phyloP scores from a whole-genome alignment of 2,888 invertebrate genomes.

The Omphaloscelis lunosa region DNA sequence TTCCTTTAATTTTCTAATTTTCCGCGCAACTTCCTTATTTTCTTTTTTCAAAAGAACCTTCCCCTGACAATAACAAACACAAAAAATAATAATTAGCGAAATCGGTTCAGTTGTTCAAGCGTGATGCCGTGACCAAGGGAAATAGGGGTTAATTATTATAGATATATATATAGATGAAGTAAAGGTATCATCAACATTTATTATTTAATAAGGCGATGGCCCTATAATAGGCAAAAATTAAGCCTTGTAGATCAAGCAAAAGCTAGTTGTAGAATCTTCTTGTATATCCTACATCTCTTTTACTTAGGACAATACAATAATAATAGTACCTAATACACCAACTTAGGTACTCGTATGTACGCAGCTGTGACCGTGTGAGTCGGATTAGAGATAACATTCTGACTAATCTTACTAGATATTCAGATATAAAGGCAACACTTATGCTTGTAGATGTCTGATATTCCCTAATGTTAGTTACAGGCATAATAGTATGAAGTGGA shows the following conservation, averaged over 20 bases:
- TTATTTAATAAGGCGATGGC: neutral
- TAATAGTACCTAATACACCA: neutral
- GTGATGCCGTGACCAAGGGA: too few relatives aligned
- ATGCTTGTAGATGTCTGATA: neutral
- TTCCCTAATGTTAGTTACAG: neutral
- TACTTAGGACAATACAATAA: neutral
- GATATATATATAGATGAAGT: too few relatives aligned
- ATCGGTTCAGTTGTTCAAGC: too few relatives aligned
- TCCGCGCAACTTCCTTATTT: too few relatives aligned
- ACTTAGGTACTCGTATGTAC: neutral
- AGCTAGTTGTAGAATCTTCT: neutral
- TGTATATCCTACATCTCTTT: neutral
- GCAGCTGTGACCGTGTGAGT: slow-evolving; percentile 19
- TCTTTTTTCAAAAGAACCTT: too few relatives aligned
- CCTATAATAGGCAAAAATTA: neutral
- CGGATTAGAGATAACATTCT: slow-evolving; percentile 20
- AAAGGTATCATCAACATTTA: neutral
- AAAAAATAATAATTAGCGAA: too few relatives aligned
- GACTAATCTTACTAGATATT: slow-evolving; percentile 23
- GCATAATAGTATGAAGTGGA: neutral
- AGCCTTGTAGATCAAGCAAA: neutral
- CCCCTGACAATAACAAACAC: too few relatives aligned
- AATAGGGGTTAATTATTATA: too few relatives aligned
- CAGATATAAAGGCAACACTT: slow-evolving; percentile 1
- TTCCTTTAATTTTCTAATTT: too few relatives aligned